Evolutionary conservation across 2,888 invertebrate genomes (phyloP), one percentile per base, ranked within the genome.

Genomic region (Antheraea assamensis): DNA sequence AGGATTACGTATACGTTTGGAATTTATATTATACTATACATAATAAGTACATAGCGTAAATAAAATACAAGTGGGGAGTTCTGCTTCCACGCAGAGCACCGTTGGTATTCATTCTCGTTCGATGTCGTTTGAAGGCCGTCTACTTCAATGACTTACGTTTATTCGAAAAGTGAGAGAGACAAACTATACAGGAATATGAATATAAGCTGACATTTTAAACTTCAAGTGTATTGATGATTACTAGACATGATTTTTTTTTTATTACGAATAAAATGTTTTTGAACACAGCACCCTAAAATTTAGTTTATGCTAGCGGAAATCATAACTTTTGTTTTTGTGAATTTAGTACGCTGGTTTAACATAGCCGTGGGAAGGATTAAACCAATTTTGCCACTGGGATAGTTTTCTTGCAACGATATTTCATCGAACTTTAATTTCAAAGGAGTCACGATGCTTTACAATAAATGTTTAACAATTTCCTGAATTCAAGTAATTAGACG

Each of bases 61-160:
- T 64, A 64, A 64, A 30, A 27, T 30, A 64, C 61, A 27, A 30
- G 17, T 30, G 61, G 61, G 30, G 19, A 64, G 27, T 3, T 30
- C 17, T 64, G 61, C 27, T 30, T 30, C 30, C 4, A 64, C 27
- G 61, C 30, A 30, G 61, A 64, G 30, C 30, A 27, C 61, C 61
- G 30, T 64, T 64, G 61, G 35, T 68, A 68, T 35, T 21, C 68
- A 68, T 35, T 21, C 68, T 68, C 10, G 35, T 68, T 68, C 68
- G 68, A 68, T 68, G 35, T 21, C 68, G 68, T 35, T 35, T 68
- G 35, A 35, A 68, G 68, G 68, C 68, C 68, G 35, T 35, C 24
- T 68, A 68, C 68, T 68, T 31, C n/a, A 68, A 35, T 68, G 68
- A 35, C 68, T 68, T 68, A 64, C 61, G 30, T 64, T 64, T 64